Evolutionary conservation across 2,888 invertebrate genomes (phyloP).

Genomic region (Aplocera efformata): DNA sequence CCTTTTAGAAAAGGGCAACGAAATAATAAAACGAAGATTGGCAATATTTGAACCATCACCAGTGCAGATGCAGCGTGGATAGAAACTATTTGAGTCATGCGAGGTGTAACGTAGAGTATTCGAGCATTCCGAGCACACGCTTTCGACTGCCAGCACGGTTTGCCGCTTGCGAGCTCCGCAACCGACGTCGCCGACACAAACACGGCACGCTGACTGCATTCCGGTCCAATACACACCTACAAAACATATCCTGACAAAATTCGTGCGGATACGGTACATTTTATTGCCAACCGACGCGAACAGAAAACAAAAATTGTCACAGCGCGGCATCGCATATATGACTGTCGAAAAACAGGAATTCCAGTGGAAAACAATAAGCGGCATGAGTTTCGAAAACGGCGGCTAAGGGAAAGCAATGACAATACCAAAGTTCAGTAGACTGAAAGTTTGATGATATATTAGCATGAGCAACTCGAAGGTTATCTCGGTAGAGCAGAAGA

Average conservation of each 20-base stretch:
- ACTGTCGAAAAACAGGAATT: slow-evolving; percentile 30
- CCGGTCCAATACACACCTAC: slow-evolving; percentile 55
- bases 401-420: slow-evolving; percentile 19
- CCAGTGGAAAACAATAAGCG: slow-evolving; percentile 27
- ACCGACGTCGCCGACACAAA: slow-evolving; percentile 53
- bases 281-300: slow-evolving; percentile 33
- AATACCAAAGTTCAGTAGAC: slow-evolving; percentile 23
- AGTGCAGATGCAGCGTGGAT: slow-evolving; percentile 22
- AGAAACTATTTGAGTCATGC: slow-evolving; percentile 57
- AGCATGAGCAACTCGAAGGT: slow-evolving; percentile 46
- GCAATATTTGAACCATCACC: background rate
- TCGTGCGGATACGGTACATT: slow-evolving; percentile 38
- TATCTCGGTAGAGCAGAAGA: slow-evolving; percentile 51
- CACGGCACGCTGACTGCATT: slow-evolving; percentile 60
- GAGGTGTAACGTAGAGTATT: slow-evolving; percentile 56
- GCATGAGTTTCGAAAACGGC: slow-evolving; percentile 27
- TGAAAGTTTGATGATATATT: slow-evolving; percentile 42
- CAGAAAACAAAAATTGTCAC: slow-evolving; percentile 28
- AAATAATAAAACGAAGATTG: no score
- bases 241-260: slow-evolving; percentile 46
- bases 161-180: slow-evolving; percentile 53
- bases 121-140: slow-evolving; percentile 58
- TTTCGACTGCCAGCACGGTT: slow-evolving; percentile 54
- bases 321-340: slow-evolving; percentile 22
- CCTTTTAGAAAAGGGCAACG: no score